Evolutionary conservation across 2,888 invertebrate genomes (phyloP), one percentile per base, ranked within the genome.

Genomic region (Norana najaformis): DNA sequence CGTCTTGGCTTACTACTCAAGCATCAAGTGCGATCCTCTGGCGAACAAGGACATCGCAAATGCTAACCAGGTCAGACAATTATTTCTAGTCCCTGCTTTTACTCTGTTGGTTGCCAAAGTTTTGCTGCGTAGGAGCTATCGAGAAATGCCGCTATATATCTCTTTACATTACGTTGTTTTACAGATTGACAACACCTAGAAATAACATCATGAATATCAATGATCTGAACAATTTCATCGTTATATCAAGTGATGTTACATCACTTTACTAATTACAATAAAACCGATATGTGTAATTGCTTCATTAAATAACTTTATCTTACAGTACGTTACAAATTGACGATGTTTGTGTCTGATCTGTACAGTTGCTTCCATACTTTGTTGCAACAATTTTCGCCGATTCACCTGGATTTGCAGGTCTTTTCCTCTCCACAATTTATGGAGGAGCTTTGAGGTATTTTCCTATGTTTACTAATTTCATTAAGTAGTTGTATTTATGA

Each of bases 1-100:
- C 82, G 89, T 90, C n/a, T 53, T 89, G 23, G 90, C 90, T 16
- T 90, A 89, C 89, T 90, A 69, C 83, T 34, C 90, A 20, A 53
- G 30, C 38, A 83, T 89, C 35, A 36, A 37, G 35, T 90, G 90
- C 41, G 90, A 90, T 83, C 90, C 90, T n/a, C 34, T 90, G 30
- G 89, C 18, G 16, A 89, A 83, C 82, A 34, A 38, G 4, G 38
- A 90, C 16, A 83, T 90, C 23, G 23, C 38, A 20, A 89, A 39
- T 38, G 18, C 38, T 30, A 90, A 90, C 34, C 82, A 89, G 83
- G 37, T 89, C 14, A 69, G 69, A 8, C 16, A 69, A n/a, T n/a
- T n/a, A n/a, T 69, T 69, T n/a, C 13, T 69, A 11, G n/a, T 69
- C 69, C 1, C 69, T n/a, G 4, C n/a, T n/a, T 11, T n/a, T 11